Evolutionary conservation across 2,888 invertebrate genomes (phyloP).

Genomic region (Plagodis pulveraria): DNA sequence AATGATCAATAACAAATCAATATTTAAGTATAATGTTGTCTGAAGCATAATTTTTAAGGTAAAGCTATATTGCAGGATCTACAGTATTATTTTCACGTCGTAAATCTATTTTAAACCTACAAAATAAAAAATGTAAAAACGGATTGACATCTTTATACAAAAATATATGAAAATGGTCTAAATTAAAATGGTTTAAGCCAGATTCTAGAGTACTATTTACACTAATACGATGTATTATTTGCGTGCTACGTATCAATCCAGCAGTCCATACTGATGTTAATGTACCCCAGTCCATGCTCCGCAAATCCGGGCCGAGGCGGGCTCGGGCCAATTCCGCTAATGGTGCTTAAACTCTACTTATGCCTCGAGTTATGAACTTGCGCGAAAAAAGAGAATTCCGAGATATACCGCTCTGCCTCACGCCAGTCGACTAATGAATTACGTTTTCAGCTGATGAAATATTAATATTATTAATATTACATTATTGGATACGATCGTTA

Average conservation of each 20-base stretch:
- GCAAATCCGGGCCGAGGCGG: constrained; percentile 65
- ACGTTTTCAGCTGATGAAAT: constrained; percentile 2
- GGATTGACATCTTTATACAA: too few species aligned
- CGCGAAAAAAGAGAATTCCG: constrained; percentile 44
- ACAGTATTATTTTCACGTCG: too few species aligned
- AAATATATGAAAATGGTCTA: too few species aligned
- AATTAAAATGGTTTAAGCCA: too few species aligned
- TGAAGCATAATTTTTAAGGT: too few species aligned
- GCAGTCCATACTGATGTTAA: constrained; percentile 10
- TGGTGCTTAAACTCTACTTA: constrained; percentile 72
- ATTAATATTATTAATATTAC: not conserved
- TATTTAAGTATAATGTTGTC: too few species aligned
- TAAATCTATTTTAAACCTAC: too few species aligned
- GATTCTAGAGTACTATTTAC: too few species aligned
- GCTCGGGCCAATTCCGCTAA: constrained; percentile 67
- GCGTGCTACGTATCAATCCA: not conserved
- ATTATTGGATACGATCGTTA: not conserved
- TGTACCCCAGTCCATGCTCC: constrained; percentile 1
- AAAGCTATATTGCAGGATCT: too few species aligned
- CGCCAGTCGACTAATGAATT: constrained; percentile 20
- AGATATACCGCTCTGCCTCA: constrained; percentile 29
- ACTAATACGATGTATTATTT: too few species aligned
- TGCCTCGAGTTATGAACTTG: constrained; percentile 59
- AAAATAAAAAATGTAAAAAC: too few species aligned
- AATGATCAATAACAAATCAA: too few species aligned